A percentile compares a stretch with the other conserved stretches of the same genome.
Conservation (phyloP, 1,140 invertebrate genomes). For the Hermatobates lingyangjiaoensis region DNA sequence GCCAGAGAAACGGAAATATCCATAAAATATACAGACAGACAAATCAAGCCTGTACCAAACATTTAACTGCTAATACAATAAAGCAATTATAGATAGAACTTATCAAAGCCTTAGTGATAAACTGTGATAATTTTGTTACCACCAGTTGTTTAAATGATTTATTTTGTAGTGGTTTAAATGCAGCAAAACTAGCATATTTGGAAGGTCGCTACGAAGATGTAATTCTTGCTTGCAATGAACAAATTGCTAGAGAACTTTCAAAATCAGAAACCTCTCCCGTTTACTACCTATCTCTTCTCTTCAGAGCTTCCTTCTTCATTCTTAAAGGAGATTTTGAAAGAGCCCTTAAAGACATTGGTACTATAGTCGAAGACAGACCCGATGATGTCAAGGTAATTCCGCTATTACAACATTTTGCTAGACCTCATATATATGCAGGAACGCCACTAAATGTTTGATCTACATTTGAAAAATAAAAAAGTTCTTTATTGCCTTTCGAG, state of each 20-base stretch:
- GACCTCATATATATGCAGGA: neutral
- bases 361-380: constrained; percentile 36
- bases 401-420: neutral
- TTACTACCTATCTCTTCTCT: constrained; percentile 44
- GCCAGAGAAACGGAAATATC: too few species aligned
- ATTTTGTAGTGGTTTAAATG: constrained; percentile 41
- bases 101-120: too few species aligned
- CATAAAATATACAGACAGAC: too few species aligned
- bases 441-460: too few species aligned
- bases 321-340: constrained; percentile 48
- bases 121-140: too few species aligned
- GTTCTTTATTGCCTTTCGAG: too few species aligned
- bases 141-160: too few species aligned
- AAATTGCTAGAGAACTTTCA: constrained; percentile 34
- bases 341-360: constrained; percentile 48
- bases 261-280: constrained; percentile 20
- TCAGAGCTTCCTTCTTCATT: constrained; percentile 67
- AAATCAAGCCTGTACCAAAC: too few species aligned
- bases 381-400: constrained; percentile 30
- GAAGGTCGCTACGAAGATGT: constrained; percentile 56
- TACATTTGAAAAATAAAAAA: too few species aligned
- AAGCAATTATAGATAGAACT: too few species aligned
- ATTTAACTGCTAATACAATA: too few species aligned
- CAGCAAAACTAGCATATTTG: constrained; percentile 43
- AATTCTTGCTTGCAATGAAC: constrained; percentile 56